Conservation (phyloP, 2,113 vertebrate genomes). For the Dipodomys stephensi region DNA sequence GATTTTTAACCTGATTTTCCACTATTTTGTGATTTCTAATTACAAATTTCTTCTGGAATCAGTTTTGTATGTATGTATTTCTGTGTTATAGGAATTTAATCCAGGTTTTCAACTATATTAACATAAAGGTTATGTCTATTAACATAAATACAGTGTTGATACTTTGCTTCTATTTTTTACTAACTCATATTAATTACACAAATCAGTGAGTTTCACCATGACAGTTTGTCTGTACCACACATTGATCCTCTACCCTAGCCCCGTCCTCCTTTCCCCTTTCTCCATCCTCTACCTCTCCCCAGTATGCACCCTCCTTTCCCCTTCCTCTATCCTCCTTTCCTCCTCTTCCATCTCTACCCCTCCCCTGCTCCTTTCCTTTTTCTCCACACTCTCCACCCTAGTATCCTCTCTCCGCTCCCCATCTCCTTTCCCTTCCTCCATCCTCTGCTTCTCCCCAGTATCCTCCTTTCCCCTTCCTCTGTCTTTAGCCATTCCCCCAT, state of each 20-base stretch:
- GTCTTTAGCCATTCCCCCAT: no score
- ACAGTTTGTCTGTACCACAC: neutral
- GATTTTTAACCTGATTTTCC: neutral
- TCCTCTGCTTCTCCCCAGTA: no score
- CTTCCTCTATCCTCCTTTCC: no score
- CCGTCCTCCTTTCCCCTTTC: no score
- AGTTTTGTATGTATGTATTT: neutral
- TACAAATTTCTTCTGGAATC: neutral
- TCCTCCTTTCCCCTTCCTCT: no score
- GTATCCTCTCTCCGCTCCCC: no score
- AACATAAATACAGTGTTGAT: neutral
- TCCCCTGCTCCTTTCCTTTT: no score
- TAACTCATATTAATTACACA: neutral
- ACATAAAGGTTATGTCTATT: neutral
- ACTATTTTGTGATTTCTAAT: neutral
- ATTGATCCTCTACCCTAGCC: neutral
- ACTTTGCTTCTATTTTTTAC: neutral
- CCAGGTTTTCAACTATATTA: slow-evolving; percentile 12
- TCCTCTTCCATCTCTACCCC: no score
- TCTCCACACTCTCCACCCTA: no score
- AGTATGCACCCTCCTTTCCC: no score
- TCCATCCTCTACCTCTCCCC: no score
- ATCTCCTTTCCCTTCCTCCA: no score
- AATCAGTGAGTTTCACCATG: neutral
- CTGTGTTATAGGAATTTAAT: neutral